Conservation (phyloP, 2,113 vertebrate species). For the Talpa occidentalis region DNA sequence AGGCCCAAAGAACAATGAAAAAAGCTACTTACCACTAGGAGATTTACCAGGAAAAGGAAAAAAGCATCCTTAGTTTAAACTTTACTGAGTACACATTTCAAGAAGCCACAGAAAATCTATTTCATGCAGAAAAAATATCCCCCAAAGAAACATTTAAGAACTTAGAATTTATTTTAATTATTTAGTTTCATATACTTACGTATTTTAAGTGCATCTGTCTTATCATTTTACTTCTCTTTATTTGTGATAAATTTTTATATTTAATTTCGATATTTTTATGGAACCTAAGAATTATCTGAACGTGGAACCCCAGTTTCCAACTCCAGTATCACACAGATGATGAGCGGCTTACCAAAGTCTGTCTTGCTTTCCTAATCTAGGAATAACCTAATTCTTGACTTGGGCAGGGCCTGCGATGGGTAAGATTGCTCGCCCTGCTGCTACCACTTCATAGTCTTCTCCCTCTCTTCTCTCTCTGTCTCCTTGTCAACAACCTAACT, state of each 20-base stretch:
- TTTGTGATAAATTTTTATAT: background rate
- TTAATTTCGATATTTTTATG: background rate
- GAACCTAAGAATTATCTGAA: background rate
- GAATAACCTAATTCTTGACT: background rate
- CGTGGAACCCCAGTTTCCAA: background rate
- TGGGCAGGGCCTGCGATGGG: no score
- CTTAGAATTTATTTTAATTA: background rate
- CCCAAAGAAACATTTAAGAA: background rate
- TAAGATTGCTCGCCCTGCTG: background rate
- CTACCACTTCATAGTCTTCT: background rate
- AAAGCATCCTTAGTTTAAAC: background rate
- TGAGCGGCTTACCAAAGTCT: background rate
- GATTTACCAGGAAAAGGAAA: background rate
- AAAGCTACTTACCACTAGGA: background rate
- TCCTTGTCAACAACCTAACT: background rate
- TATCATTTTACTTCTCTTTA: background rate
- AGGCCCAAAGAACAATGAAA: background rate
- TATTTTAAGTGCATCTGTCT: background rate
- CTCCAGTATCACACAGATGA: background rate
- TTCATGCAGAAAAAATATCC: background rate
- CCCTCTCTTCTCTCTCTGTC: background rate
- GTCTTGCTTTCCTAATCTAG: no score
- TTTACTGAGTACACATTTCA: background rate
- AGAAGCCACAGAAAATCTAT: background rate
- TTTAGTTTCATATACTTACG: background rate